Conservation (phyloP, 2,797 vertebrate species). For the Aotus griseimembra region DNA sequence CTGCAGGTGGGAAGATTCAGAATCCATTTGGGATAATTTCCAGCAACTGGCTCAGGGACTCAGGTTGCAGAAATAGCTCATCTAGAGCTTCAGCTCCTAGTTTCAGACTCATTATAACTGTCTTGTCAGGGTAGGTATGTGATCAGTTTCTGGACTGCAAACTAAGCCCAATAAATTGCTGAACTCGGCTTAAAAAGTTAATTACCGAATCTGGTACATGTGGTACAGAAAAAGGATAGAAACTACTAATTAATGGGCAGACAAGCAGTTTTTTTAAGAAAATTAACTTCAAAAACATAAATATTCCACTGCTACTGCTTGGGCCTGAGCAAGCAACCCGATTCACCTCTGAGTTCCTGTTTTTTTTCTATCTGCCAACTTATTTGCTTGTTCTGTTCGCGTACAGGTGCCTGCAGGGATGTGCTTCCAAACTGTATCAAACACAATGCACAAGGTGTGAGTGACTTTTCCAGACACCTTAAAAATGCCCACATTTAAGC, state of each 20-base stretch:
- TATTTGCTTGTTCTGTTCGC: neutral
- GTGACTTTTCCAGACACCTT: neutral
- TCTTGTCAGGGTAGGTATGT: conserved; percentile 75
- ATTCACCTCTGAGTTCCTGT: neutral
- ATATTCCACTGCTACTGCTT: neutral
- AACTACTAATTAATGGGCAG: conserved; percentile 75
- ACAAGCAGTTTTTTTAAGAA: conserved; percentile 50
- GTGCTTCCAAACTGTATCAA: neutral
- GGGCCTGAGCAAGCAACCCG: neutral
- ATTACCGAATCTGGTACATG: conserved; percentile 77
- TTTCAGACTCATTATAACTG: conserved; percentile 77
- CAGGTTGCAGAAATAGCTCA: conserved; percentile 57
- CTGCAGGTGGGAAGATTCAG: neutral
- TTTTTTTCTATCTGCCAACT: neutral
- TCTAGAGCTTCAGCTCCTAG: conserved; percentile 4
- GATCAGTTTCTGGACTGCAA: conserved; percentile 73
- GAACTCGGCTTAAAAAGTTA: conserved; percentile 79
- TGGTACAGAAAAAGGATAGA: conserved; percentile 64
- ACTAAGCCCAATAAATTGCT: conserved; percentile 80
- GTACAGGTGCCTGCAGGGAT: neutral
- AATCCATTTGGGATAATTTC: conserved; percentile 53
- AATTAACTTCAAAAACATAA: conserved; percentile 67
- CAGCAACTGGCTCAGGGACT: conserved; percentile 30
- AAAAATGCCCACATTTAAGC: neutral
- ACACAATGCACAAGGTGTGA: neutral